Base-by-base conservation (phyloP, 1,140 invertebrate species). In the Neelides sp. region DNA sequence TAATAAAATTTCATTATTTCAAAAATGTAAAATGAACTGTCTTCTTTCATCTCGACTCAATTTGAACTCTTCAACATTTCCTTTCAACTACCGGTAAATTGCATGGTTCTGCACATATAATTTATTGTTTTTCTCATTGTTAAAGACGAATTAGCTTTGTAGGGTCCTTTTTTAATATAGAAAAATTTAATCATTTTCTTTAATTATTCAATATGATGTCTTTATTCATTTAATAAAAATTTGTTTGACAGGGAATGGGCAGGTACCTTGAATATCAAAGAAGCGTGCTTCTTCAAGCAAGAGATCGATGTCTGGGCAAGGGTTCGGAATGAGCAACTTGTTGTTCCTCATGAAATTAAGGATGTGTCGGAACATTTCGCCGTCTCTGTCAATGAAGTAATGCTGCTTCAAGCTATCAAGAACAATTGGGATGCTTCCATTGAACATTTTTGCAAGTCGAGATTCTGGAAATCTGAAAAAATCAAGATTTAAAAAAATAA, bases 351-450 rank as follows among this genome's bases (percentile, higher is more conserved):
- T 80, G 68, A 90, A 97, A 72, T 96, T 96, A 22, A 97, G 73
- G 63, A 97, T 87, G 67, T 95, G 89, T 17, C 91, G 77, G 70
- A 95, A 96, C 85, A 94, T 91, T 41, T 82, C 83, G 20, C 64
- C 64, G 39, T 65, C 64, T 8, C 91, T 76, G 71, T 97, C 92
- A 58, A 96, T 95, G 73, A 97, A 97, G 68, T 96, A 97, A 65
- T 97, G 93, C 65, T 97, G 93, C 66, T 97, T 97, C 58, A 97
- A 70, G 3, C 85, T 90, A 65, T 97, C 93, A 62, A 97, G 69
- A 2, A 97, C 90, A 57, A 97, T 95, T 1, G 93, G 92, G 61
- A 95, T 92, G 57, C 78, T 83, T n/a, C 92, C 93, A 64, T 93
- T 95, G 70, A 96, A 97, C 63, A 96, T 78, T 66, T 86, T 84